Evolutionary conservation across 2,888 invertebrate genomes (phyloP).

Genomic region (Halocaridina rubra): DNA sequence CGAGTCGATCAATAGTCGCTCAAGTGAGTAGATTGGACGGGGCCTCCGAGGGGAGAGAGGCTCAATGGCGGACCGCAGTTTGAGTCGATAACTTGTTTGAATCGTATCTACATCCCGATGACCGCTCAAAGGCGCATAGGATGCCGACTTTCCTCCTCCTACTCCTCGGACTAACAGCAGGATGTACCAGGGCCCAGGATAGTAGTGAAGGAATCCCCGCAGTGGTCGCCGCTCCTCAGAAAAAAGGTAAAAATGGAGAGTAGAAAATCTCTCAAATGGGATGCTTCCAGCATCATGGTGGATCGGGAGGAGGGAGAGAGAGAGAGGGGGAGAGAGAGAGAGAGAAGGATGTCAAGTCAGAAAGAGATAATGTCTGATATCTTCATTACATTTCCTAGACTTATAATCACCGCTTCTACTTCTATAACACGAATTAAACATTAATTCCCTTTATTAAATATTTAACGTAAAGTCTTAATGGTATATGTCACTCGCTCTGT

Average conservation of each 20-base stretch:
- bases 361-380: no score
- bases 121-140: conserved; percentile 52
- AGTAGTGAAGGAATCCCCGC: conserved; percentile 46
- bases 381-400: no score
- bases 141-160: conserved; percentile 57
- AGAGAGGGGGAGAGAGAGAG: no score
- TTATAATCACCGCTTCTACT: no score
- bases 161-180: conserved; percentile 54
- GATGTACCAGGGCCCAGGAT: conserved; percentile 49
- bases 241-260: conserved; percentile 40
- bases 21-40: no score
- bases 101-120: conserved; percentile 56
- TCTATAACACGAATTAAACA: no score
- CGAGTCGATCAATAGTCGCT: no score
- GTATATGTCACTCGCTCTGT: no score
- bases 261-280: background rate
- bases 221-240: conserved; percentile 49
- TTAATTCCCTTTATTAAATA: no score
- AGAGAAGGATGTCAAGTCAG: no score
- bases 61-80: conserved; percentile 45
- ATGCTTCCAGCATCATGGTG: background rate
- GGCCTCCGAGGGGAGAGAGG: conserved; percentile 15
- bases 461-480: no score
- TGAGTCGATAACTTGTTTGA: conserved; percentile 57
- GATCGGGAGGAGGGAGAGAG: no score